Conservation (phyloP, 2,888 invertebrate species). For the Melanchra persicariae region DNA sequence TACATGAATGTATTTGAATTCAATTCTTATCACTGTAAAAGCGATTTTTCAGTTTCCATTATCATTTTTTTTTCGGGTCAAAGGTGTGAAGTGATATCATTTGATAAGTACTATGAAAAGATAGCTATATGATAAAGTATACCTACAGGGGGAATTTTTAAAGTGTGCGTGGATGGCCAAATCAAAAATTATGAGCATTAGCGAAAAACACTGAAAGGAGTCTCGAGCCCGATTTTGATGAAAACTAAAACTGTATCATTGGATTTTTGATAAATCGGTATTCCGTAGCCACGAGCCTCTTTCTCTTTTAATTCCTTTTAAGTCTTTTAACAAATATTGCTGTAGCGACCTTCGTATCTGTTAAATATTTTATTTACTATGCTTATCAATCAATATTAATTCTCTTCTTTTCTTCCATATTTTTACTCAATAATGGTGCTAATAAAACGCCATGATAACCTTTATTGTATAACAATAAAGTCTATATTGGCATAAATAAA, state of each 20-base stretch:
- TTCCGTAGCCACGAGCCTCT: no score
- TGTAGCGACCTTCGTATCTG: background rate
- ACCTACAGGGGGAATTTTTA: no score
- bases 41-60: background rate
- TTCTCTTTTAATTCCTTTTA: background rate
- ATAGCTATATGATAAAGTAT: background rate
- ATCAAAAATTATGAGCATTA: no score
- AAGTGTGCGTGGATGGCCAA: no score
- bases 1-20: background rate
- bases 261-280: no score
- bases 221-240: no score
- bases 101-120: background rate
- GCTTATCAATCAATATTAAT: background rate
- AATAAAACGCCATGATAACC: constrained; percentile 22
- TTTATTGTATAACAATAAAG: constrained; percentile 25
- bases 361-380: background rate
- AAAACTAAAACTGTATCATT: no score
- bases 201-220: no score
- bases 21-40: constrained; percentile 7
- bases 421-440: constrained; percentile 42
- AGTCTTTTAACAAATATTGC: background rate
- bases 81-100: constrained; percentile 22
- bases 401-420: background rate
- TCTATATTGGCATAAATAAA: constrained; percentile 12
- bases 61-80: constrained; percentile 24